Evolutionary conservation across 2,888 invertebrate species (phyloP).

Genomic region (Zhengitettix transpicula): DNA sequence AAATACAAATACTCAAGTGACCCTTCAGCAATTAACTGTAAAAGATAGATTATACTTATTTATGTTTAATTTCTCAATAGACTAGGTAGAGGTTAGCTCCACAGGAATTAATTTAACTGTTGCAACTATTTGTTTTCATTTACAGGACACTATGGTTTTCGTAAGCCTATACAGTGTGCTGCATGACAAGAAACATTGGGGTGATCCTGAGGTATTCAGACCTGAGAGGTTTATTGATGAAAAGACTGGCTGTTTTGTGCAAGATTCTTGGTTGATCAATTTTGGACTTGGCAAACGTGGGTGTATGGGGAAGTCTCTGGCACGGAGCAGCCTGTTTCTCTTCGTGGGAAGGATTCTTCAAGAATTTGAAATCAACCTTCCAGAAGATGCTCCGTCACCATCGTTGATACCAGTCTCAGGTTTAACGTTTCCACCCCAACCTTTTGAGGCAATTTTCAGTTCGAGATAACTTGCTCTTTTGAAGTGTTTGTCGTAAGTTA

Average conservation of each 20-base stretch:
- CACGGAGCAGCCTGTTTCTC: constrained; percentile 11
- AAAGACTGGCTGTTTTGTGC: constrained; percentile 10
- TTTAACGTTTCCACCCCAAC: constrained; percentile 12
- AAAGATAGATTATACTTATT: too few relatives aligned
- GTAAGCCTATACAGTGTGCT: constrained; percentile 7
- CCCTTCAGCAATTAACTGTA: too few relatives aligned
- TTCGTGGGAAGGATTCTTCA: constrained; percentile 14
- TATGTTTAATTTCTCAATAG: too few relatives aligned
- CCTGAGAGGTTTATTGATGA: constrained; percentile 13
- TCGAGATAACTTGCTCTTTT: not conserved
- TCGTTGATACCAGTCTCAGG: constrained; percentile 9
- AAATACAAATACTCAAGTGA: not conserved
- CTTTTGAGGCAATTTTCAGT: constrained; percentile 4
- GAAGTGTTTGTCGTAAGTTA: too few relatives aligned
- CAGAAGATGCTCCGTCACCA: constrained; percentile 9
- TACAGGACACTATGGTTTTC: not conserved
- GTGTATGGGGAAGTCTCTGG: constrained; percentile 15
- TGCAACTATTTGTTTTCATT: not conserved
- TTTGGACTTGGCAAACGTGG: constrained; percentile 15
- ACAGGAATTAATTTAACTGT: too few relatives aligned
- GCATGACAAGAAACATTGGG: constrained; percentile 14
- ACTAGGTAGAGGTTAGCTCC: too few relatives aligned
- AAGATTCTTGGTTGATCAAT: constrained; percentile 10
- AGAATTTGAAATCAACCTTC: constrained; percentile 11
- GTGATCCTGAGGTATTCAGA: constrained; percentile 15